Base-by-base conservation (phyloP, 2,797 vertebrate species). In the Rhodeus uyekii region DNA sequence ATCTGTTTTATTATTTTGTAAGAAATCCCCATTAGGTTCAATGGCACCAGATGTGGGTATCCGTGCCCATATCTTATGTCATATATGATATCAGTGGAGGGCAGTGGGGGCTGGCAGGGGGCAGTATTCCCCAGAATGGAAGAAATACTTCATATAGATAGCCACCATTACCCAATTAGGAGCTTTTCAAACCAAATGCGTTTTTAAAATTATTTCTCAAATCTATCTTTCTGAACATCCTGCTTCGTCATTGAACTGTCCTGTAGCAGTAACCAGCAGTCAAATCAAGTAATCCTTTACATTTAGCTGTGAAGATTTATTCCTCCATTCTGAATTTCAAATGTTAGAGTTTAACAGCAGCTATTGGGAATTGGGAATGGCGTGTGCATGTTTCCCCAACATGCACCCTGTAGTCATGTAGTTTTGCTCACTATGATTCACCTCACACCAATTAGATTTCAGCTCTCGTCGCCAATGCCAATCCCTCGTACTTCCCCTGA, bases 381-480 rank as follows among this genome's bases (percentile, higher is more conserved):
- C n/a, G 5, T 48, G 64, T 65, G 29, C 5, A 14, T 65, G 55
- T 78, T 71, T 38, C 32, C 67, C 27, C 67, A 46, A n/a, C 39
- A 44, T 36, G 39, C 38, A 61, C 38, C n/a, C 32, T 63, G 55
- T 48, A 16, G 32, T 64, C 1, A 12, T 65, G 60, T 39, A 50
- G 69, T 75, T 84, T 84, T 85, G 69, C 61, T 87, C 36, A 27
- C 53, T 50, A 78, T 87, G 88, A 89, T 86, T 87, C 87, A 85
- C 78, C 71, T 75, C 48, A 39, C 60, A 72, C 84, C 18, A 75
- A 77, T 86, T 82, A 81, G 75, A 65, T 86, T 86, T 80, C 86
- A 82, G 80, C 34, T 86, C 71, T 82, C 55, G 19, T 78, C 84
- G 19, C 67, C 68, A 80, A 63, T 78, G 75, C 38, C 84, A 78